Evolutionary conservation across 2,888 invertebrate genomes (phyloP).

Genomic region (Lordiphosa andalusiaca): DNA sequence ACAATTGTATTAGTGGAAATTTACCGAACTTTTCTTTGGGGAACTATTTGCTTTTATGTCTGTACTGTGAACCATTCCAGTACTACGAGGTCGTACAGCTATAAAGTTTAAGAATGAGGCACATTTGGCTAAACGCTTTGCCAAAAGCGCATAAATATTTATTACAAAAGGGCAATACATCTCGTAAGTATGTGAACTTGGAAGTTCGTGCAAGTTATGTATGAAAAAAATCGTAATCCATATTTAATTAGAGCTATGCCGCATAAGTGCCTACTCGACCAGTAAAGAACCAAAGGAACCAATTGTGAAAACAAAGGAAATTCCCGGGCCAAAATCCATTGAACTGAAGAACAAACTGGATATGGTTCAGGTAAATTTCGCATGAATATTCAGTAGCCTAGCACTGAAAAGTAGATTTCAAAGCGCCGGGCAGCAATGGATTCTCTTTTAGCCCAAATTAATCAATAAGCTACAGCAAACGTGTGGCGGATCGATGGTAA

Average conservation of each 20-base stretch:
- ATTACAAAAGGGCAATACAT: constrained; percentile 8
- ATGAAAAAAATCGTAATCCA: no score
- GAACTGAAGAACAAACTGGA: constrained; percentile 83
- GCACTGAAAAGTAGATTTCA: no score
- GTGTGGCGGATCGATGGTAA: no score
- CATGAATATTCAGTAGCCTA: not conserved
- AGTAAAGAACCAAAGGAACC: constrained; percentile 84
- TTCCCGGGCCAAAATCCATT: constrained; percentile 88
- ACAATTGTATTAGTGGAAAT: constrained; percentile 23
- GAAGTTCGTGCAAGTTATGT: not conserved
- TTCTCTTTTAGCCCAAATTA: no score
- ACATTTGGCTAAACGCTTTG: constrained; percentile 21
- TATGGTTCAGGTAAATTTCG: constrained; percentile 83
- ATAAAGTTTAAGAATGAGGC: constrained; percentile 15
- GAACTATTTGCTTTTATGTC: constrained; percentile 20
- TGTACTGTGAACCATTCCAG: constrained; percentile 4
- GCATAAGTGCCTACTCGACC: constrained; percentile 50
- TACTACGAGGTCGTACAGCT: not conserved
- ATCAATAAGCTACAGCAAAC: no score
- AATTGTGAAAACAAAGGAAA: constrained; percentile 82
- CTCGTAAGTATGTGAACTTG: constrained; percentile 22
- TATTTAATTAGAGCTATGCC: constrained; percentile 3
- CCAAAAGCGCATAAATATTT: constrained; percentile 35
- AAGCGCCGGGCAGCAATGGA: no score
- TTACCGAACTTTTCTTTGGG: constrained; percentile 26